phyloP scores from a whole-genome alignment of 2,797 vertebrate species.

The Megalops cyprinoides region DNA sequence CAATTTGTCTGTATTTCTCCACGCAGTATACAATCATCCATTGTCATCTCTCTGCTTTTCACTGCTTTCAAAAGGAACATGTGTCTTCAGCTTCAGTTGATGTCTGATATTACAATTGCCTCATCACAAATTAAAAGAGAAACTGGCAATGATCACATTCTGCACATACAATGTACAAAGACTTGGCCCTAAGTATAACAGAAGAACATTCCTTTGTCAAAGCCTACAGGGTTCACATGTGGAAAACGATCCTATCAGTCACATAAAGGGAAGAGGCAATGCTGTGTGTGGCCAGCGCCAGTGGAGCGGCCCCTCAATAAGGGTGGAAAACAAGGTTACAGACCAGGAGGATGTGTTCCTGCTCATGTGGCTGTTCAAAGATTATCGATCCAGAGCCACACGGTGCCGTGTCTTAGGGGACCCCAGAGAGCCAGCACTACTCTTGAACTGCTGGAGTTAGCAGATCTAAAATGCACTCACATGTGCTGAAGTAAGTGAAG shows the following conservation, averaged over 20 bases:
- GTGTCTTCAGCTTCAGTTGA: neutral
- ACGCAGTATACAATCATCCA: neutral
- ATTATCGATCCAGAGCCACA: constrained; percentile 13
- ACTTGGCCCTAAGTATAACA: neutral
- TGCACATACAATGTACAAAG: neutral
- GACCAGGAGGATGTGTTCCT: neutral
- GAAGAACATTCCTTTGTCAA: neutral
- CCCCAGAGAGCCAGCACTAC: neutral
- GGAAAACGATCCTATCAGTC: neutral
- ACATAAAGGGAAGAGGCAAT: neutral
- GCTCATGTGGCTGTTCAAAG: neutral
- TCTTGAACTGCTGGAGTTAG: neutral
- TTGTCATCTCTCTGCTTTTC: neutral
- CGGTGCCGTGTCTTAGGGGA: neutral
- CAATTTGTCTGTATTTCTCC: neutral
- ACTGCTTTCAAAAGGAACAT: neutral
- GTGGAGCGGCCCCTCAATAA: neutral
- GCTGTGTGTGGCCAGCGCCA: neutral
- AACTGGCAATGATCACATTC: neutral
- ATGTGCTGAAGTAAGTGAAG: neutral
- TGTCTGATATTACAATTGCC: neutral
- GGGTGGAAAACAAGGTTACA: neutral
- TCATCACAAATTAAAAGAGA: neutral
- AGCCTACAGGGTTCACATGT: neutral
- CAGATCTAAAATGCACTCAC: neutral